Percentiles rank a stretch among this genome's conserved stretches.
Conservation (phyloP, 2,888 invertebrate genomes). For the Morinoia aosen region DNA sequence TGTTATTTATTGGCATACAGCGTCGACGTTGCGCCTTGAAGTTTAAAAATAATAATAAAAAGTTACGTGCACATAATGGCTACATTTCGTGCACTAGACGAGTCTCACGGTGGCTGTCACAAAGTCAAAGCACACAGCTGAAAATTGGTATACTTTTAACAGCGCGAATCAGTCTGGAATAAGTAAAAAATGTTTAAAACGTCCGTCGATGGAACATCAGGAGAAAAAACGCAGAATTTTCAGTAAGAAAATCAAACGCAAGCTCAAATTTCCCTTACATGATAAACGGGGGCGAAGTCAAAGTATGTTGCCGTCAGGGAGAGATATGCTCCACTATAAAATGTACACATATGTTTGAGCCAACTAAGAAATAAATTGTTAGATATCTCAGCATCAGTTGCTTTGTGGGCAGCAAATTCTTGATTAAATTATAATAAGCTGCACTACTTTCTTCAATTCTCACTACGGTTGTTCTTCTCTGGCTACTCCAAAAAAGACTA, state of each 20-base stretch:
- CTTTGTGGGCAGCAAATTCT: neutral
- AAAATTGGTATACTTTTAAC: neutral
- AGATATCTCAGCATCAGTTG: neutral
- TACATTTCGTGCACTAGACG: too few relatives aligned
- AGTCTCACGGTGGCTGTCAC: too few relatives aligned
- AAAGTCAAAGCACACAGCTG: neutral
- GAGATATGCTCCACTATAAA: neutral
- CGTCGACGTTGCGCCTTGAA: too few relatives aligned
- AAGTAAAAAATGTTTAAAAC: too few relatives aligned
- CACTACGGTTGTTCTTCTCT: neutral
- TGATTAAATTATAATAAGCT: neutral
- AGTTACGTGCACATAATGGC: too few relatives aligned
- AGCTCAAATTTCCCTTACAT: neutral
- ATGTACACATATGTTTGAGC: neutral
- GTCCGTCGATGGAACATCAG: too few relatives aligned
- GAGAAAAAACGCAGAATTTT: too few relatives aligned
- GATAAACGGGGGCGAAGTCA: neutral
- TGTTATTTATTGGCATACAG: too few relatives aligned
- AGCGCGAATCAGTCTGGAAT: too few relatives aligned
- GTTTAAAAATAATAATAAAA: too few relatives aligned
- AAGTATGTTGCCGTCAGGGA: neutral
- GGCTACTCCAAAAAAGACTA: neutral
- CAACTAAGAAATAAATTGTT: neutral
- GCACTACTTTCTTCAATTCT: conserved; percentile 4
- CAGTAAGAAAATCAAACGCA: neutral